These are phyloP conservation scores for Verasper variegatus DNA, from an alignment of 2,113 vertebrate genomes.

Conservation along the genomic window DNA sequence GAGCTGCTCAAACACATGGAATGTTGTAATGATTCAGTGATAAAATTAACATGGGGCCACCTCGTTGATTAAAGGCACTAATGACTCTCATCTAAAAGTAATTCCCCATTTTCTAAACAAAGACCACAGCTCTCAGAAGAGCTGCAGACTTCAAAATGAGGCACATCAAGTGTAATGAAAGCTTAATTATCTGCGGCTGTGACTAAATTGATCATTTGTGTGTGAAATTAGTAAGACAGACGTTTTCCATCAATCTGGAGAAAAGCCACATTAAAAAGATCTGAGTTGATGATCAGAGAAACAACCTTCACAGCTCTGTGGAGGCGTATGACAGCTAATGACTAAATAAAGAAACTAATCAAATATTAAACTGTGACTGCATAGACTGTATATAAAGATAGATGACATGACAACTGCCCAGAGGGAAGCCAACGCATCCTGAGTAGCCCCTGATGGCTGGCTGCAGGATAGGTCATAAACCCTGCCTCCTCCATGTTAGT, in stretches of 20 bases:
- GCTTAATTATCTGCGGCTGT: slow-evolving; percentile 35
- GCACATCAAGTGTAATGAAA: slow-evolving; percentile 40
- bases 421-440: too few relatives aligned
- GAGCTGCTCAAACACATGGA: not conserved
- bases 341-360: too few relatives aligned
- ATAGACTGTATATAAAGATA: too few relatives aligned
- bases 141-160: slow-evolving; percentile 27
- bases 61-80: slow-evolving; percentile 31
- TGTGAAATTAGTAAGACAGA: too few relatives aligned
- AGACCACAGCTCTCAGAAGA: slow-evolving; percentile 24
- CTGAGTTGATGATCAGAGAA: not conserved
- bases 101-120: slow-evolving; percentile 22
- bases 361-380: too few relatives aligned
- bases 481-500: too few relatives aligned
- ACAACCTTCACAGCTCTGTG: not conserved
- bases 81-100: slow-evolving; percentile 20
- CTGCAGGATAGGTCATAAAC: too few relatives aligned
- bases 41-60: not conserved
- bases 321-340: not conserved
- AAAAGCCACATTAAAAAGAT: not conserved
- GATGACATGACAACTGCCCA: too few relatives aligned
- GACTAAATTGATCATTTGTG: slow-evolving; percentile 49
- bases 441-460: too few relatives aligned
- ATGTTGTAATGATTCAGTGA: not conserved
- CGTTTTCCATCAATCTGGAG: not conserved